Base-by-base conservation (phyloP, 2,797 vertebrate genomes). In the Myripristis murdjan region DNA sequence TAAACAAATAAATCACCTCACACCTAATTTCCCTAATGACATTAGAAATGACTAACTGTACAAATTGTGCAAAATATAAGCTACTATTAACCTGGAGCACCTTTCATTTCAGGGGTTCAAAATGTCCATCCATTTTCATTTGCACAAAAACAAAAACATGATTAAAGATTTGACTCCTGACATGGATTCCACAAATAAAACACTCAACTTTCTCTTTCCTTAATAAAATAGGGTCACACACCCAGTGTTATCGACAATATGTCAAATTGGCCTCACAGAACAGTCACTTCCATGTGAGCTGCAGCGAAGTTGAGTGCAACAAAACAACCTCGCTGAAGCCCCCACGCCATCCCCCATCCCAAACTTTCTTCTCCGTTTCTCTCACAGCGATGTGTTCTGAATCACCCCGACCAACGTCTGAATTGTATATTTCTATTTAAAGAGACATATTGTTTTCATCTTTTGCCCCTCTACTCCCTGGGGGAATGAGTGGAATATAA, bases 401-500 rank as follows among this genome's bases (percentile, higher is more conserved):
- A 87, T 93, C 89, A 82, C 87, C 74, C 73, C 79, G 49, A 83
- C 84, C 85, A 82, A 73, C 60, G 26, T 60, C 82, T 82, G 79
- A 85, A 88, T 82, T 87, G 79, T 87, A 87, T 85, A 88, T 91
- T 86, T 89, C 86, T 91, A 90, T 93, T 92, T 91, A 85, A 89
- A 82, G 89, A 92, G 89, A 91, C 86, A 92, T 92, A 89, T 92
- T 93, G 90, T 93, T 93, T 91, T 70, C 90, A 95, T 94, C 89
- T 94, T 90, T 95, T 87, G 93, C 91, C 89, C 93, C 82, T 71
- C 74, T 63, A 16, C 69, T 93, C 92, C 95, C 96, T 93, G 78
- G 90, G 92, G 96, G 93, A 93, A 95, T 68, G 70, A 75, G 71
- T 77, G 90, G 93, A 96, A 96, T 96, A 98, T 96, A 97, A 97